A percentile compares a stretch with the other conserved stretches of the same genome.
Conservation (phyloP, 2,888 invertebrate genomes). For the Hypolimnas misippus region DNA sequence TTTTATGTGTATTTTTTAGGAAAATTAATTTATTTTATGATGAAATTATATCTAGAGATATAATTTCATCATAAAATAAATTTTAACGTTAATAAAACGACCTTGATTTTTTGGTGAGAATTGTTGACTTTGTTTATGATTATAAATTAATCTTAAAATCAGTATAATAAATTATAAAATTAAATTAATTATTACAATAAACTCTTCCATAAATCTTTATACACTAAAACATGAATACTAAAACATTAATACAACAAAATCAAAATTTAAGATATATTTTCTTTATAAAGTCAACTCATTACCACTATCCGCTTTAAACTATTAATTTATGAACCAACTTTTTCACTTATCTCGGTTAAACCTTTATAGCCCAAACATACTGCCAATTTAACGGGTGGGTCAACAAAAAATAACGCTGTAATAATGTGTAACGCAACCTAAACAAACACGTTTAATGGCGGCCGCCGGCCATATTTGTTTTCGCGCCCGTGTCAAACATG, state of each 20-base stretch:
- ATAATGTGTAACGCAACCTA: slow-evolving; percentile 75
- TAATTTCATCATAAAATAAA: no score
- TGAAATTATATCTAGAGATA: not conserved
- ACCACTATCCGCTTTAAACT: slow-evolving; percentile 1
- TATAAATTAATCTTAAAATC: no score
- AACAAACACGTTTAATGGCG: slow-evolving; percentile 72
- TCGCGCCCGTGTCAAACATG: slow-evolving; percentile 72
- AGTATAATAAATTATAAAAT: no score
- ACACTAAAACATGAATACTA: no score
- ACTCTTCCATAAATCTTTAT: no score
- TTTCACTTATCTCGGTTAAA: slow-evolving; percentile 26
- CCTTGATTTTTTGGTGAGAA: no score
- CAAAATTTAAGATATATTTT: not conserved
- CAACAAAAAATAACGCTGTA: slow-evolving; percentile 61
- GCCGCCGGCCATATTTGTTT: slow-evolving; percentile 62
- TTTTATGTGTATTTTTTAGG: slow-evolving; percentile 13
- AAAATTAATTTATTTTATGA: slow-evolving; percentile 12
- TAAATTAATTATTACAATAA: no score
- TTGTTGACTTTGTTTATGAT: no score
- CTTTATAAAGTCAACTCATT: not conserved
- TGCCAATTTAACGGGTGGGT: slow-evolving; percentile 44
- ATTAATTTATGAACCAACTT: slow-evolving; percentile 15
- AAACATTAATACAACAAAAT: no score
- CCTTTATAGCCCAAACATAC: slow-evolving; percentile 27
- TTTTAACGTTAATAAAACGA: no score